Percentiles rank a stretch among this genome's conserved stretches.
Evolutionary conservation across 2,113 vertebrate genomes (phyloP).

Genomic region (Campylomormyrus tamandua): DNA sequence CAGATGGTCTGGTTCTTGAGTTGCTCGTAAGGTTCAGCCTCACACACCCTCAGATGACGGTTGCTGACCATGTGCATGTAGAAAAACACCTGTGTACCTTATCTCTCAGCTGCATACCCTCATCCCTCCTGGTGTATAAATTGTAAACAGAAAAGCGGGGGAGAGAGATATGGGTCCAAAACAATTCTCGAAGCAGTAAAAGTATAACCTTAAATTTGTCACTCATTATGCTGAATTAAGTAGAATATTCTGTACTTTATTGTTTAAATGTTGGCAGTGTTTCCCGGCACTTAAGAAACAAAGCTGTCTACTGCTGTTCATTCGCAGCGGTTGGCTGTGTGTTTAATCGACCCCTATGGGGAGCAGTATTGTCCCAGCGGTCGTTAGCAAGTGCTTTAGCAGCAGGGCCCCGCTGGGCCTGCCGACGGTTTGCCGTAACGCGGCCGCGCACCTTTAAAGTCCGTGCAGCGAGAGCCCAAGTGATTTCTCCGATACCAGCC

Average conservation of each 20-base stretch:
- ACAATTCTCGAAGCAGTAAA: background rate
- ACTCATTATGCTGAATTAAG: background rate
- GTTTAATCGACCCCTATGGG: background rate
- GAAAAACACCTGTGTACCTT: background rate
- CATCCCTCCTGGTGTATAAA: conserved; percentile 6
- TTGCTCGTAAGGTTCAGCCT: background rate
- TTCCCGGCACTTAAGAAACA: background rate
- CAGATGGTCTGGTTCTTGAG: background rate
- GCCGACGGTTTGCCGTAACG: background rate
- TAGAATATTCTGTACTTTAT: background rate
- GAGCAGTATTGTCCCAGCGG: background rate
- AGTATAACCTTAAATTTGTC: background rate
- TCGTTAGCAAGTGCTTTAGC: background rate
- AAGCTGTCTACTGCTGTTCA: background rate
- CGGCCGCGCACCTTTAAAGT: background rate
- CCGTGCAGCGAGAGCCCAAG: background rate
- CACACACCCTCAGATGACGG: conserved; percentile 13
- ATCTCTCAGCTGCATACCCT: background rate
- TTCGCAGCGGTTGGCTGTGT: background rate
- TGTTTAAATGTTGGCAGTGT: background rate
- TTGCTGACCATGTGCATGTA: background rate
- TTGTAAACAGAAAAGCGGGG: conserved; percentile 22
- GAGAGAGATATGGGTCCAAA: background rate
- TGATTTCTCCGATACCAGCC: background rate
- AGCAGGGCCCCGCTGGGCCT: background rate